phyloP scores from a whole-genome alignment of 2,113 vertebrate genomes.

The Tricholaema leucomelas region DNA sequence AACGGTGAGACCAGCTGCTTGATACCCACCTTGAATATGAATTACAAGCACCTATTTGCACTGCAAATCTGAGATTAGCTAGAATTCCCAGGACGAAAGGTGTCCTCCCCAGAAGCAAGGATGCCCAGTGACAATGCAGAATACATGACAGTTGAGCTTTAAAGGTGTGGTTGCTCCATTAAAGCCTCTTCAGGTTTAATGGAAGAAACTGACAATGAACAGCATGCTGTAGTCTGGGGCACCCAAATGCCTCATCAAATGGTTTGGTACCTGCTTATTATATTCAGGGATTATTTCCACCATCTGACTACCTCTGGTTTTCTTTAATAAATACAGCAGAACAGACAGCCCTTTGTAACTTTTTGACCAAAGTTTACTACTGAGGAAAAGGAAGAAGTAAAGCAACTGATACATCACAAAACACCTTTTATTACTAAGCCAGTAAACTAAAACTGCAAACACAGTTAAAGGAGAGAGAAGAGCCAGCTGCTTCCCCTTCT shows the following conservation, averaged over 20 bases:
- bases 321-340: background rate
- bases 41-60: background rate
- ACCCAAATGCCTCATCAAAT: background rate
- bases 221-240: background rate
- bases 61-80: background rate
- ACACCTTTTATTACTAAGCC: background rate
- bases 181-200: background rate
- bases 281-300: background rate
- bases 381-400: background rate
- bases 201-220: background rate
- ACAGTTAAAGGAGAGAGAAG: background rate
- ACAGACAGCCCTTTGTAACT: background rate
- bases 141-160: background rate
- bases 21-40: background rate
- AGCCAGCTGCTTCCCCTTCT: constrained; percentile 35
- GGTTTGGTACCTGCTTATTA: background rate
- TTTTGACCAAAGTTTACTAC: background rate
- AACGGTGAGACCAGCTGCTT: background rate
- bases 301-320: background rate
- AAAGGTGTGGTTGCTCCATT: background rate
- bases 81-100: background rate
- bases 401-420: background rate
- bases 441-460: background rate
- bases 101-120: background rate
- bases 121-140: background rate